phyloP scores from a whole-genome alignment of 2,797 vertebrate genomes.

The Delichon dasypus region DNA sequence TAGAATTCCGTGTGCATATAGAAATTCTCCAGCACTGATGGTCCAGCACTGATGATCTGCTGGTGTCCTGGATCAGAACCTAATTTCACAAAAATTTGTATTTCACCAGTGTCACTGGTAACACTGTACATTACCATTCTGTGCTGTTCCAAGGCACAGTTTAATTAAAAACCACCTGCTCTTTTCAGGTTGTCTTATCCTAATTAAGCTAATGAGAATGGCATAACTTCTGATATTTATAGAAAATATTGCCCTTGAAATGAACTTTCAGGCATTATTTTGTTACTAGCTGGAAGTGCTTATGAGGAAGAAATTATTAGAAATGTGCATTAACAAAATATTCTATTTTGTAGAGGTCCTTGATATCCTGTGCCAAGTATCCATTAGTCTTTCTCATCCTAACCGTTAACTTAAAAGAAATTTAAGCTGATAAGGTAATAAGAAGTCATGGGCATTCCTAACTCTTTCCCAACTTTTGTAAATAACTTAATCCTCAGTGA shows the following conservation, averaged over 20 bases:
- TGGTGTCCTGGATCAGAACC: not conserved
- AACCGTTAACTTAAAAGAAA: not conserved
- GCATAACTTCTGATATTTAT: not conserved
- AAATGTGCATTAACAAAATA: not conserved
- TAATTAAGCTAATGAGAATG: slow-evolving; percentile 20
- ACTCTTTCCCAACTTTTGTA: not conserved
- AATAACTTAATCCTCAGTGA: not conserved
- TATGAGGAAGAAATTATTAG: not conserved
- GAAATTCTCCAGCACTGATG: not conserved
- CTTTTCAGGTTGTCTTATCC: not conserved
- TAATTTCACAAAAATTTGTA: not conserved
- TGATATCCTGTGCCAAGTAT: not conserved
- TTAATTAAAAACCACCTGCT: not conserved
- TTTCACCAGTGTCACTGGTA: not conserved
- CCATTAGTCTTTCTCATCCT: not conserved
- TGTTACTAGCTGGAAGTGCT: not conserved
- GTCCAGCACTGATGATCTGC: not conserved
- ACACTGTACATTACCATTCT: not conserved
- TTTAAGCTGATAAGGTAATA: not conserved
- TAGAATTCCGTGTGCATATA: not conserved
- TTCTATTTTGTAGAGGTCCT: not conserved
- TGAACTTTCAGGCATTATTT: not conserved
- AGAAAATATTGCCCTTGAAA: not conserved
- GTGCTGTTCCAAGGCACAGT: not conserved
- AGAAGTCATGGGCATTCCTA: not conserved